Conservation (phyloP, 2,888 invertebrate genomes). For the Drosophila peninsularis region DNA sequence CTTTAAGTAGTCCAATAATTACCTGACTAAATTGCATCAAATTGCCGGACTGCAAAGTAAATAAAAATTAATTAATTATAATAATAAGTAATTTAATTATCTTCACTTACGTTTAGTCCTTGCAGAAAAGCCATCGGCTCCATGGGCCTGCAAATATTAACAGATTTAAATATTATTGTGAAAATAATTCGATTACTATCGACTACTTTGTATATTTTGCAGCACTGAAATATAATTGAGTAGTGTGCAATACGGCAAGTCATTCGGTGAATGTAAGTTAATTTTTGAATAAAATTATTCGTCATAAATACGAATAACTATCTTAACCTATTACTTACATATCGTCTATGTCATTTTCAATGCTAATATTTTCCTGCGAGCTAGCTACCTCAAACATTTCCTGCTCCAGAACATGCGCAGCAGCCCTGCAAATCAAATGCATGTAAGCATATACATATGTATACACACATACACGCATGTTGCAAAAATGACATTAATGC, state of each 20-base stretch:
- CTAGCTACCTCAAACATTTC: constrained; percentile 11
- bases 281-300: no score
- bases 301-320: constrained; percentile 4
- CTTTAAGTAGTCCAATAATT: constrained; percentile 52
- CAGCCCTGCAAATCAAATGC: constrained; percentile 3
- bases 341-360: constrained; percentile 23
- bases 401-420: constrained; percentile 9
- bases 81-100: neutral
- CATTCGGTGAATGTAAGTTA: neutral
- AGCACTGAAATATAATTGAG: neutral
- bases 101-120: constrained; percentile 75
- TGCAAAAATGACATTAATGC: neutral
- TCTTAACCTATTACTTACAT: constrained; percentile 19
- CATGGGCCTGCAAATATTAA: constrained; percentile 38
- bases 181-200: neutral
- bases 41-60: constrained; percentile 74
- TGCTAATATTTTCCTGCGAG: constrained; percentile 22
- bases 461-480: neutral
- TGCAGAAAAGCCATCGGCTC: constrained; percentile 78
- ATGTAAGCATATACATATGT: neutral
- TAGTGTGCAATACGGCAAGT: neutral
- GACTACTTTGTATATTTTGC: neutral
- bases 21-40: constrained; percentile 83
- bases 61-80: neutral
- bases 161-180: neutral